Conservation (phyloP, 2,797 vertebrate genomes). For the Mormyrops boulengeri region DNA sequence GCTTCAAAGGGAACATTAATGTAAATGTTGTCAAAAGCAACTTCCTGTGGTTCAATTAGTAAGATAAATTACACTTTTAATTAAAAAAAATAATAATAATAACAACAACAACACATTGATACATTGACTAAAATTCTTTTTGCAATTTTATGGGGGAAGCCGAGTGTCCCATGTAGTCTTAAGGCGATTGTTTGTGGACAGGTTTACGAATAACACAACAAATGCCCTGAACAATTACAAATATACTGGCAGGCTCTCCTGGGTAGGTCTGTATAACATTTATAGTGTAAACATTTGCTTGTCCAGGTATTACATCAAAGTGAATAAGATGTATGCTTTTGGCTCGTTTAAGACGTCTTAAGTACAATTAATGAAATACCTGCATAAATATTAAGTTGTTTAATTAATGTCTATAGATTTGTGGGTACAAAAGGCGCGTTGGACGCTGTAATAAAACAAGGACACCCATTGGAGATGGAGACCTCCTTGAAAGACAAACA, state of each 20-base stretch:
- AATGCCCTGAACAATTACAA: background rate
- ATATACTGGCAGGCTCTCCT: background rate
- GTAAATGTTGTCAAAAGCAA: background rate
- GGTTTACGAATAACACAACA: background rate
- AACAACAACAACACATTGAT: background rate
- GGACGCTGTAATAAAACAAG: background rate
- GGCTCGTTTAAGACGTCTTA: background rate
- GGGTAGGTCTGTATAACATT: background rate
- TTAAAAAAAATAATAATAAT: background rate
- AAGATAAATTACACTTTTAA: background rate
- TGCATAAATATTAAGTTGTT: background rate
- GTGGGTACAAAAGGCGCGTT: background rate
- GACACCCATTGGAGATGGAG: background rate
- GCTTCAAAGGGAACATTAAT: background rate
- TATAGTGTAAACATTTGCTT: background rate
- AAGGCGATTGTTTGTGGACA: background rate
- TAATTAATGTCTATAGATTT: background rate
- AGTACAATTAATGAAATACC: background rate
- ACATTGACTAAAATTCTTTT: background rate
- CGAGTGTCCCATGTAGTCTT: background rate
- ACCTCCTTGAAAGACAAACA: background rate
- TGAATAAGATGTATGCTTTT: background rate
- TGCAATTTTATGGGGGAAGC: background rate
- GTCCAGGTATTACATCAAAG: background rate
- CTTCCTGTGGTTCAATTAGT: background rate